Evolutionary conservation across 2,888 invertebrate genomes (phyloP).

Genomic region (Pachliopta kotzebuea): DNA sequence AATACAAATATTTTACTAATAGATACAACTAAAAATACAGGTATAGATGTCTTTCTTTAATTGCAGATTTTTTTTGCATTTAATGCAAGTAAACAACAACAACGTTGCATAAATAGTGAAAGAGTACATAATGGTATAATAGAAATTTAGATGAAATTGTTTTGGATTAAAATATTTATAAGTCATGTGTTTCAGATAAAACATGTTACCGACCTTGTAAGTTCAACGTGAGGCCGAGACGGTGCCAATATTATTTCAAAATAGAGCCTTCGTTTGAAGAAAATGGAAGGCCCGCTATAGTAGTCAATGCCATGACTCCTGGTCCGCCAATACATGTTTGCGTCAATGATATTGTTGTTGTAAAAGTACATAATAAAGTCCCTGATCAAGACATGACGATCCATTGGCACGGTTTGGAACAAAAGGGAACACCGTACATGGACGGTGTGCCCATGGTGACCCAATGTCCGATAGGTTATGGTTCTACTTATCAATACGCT

Average conservation of each 20-base stretch:
- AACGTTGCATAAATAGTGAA: neutral
- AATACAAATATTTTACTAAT: slow-evolving; percentile 54
- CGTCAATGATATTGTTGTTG: slow-evolving; percentile 85
- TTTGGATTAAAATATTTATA: too few relatives aligned
- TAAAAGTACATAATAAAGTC: slow-evolving; percentile 86
- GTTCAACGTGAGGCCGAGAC: slow-evolving; percentile 71
- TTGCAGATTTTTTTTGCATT: neutral
- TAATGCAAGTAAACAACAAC: neutral
- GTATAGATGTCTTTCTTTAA: slow-evolving; percentile 38
- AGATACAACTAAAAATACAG: slow-evolving; percentile 60
- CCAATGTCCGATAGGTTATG: slow-evolving; percentile 86
- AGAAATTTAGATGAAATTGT: neutral
- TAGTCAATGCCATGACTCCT: slow-evolving; percentile 63
- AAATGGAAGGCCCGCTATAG: slow-evolving; percentile 52
- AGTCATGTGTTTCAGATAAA: slow-evolving; percentile 51
- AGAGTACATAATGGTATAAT: neutral
- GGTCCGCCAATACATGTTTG: slow-evolving; percentile 84
- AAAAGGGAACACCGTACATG: slow-evolving; percentile 85
- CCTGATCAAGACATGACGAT: slow-evolving; percentile 84
- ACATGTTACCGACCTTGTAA: slow-evolving; percentile 74
- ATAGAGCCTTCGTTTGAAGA: slow-evolving; percentile 56
- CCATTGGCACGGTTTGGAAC: slow-evolving; percentile 88
- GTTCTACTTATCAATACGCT: slow-evolving; percentile 85
- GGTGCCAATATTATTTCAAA: slow-evolving; percentile 64
- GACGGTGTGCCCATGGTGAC: slow-evolving; percentile 89